Evolutionary conservation across 2,888 invertebrate species (phyloP).

Genomic region (Sialis fuliginosa): DNA sequence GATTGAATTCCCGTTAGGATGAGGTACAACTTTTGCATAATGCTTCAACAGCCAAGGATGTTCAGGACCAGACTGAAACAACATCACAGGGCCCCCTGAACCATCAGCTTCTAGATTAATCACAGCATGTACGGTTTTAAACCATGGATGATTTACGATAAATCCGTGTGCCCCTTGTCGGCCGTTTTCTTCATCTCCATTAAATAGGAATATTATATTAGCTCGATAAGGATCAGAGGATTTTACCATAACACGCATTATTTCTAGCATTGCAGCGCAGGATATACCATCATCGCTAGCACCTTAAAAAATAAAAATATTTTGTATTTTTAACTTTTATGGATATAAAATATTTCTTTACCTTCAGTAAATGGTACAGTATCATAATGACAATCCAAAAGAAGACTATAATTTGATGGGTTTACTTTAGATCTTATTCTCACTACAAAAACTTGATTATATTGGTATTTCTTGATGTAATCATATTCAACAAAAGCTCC

Average conservation of each 20-base stretch:
- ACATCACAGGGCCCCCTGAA: slow-evolving; percentile 73
- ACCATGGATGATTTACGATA: slow-evolving; percentile 64
- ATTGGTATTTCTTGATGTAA: slow-evolving; percentile 67
- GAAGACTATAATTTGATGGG: slow-evolving; percentile 35
- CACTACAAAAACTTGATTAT: slow-evolving; percentile 65
- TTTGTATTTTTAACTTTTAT: no score
- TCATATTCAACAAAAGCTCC: slow-evolving; percentile 35
- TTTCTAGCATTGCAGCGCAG: slow-evolving; percentile 49
- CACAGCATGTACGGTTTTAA: slow-evolving; percentile 54
- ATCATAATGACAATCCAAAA: slow-evolving; percentile 87
- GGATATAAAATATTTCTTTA: slow-evolving; percentile 17
- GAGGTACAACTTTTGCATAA: slow-evolving; percentile 29
- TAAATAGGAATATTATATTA: slow-evolving; percentile 50
- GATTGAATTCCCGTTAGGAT: slow-evolving; percentile 37
- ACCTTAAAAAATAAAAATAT: slow-evolving; percentile 27
- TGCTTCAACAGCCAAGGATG: slow-evolving; percentile 45
- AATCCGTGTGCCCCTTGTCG: slow-evolving; percentile 44
- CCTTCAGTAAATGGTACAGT: slow-evolving; percentile 76
- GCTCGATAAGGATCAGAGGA: slow-evolving; percentile 28
- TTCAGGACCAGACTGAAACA: slow-evolving; percentile 76
- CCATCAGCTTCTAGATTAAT: slow-evolving; percentile 88
- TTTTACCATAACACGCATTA: slow-evolving; percentile 35
- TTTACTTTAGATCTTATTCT: slow-evolving; percentile 37
- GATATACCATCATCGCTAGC: slow-evolving; percentile 79
- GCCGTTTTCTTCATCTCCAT: slow-evolving; percentile 56